These are phyloP conservation scores for Rhabdornis inornatus DNA, from an alignment of 2,113 vertebrate species.

Conservation along the genomic window DNA sequence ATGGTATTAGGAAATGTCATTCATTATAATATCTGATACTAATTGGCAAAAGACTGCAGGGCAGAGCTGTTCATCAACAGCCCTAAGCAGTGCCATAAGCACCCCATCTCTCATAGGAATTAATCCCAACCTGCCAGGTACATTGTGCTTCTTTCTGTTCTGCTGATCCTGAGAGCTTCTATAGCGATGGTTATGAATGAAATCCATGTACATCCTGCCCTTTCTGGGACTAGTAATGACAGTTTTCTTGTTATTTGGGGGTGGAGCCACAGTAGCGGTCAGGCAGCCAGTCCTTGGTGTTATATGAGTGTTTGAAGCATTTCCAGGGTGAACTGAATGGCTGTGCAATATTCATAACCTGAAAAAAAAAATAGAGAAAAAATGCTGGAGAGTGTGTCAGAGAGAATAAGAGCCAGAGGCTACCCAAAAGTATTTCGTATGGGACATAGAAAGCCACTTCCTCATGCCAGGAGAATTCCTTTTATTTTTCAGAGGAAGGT, in stretches of 20 bases:
- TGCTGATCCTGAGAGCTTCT: neutral
- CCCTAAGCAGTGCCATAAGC: neutral
- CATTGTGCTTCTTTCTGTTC: neutral
- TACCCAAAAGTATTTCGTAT: conserved; percentile 29
- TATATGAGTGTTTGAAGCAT: neutral
- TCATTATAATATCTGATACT: neutral
- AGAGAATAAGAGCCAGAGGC: neutral
- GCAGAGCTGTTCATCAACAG: neutral
- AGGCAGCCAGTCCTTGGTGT: neutral
- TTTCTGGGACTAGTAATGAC: neutral
- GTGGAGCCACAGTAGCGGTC: neutral
- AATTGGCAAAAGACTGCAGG: neutral
- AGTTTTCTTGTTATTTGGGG: neutral
- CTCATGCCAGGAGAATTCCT: conserved; percentile 42
- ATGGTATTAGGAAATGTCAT: neutral
- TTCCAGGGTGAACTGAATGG: neutral
- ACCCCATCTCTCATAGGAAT: neutral
- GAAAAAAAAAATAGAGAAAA: neutral
- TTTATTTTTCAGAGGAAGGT: neutral
- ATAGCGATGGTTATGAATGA: neutral
- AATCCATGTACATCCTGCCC: neutral
- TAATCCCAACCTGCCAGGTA: neutral
- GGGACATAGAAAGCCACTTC: conserved; percentile 19
- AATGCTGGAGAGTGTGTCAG: neutral
- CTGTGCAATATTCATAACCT: conserved; percentile 1